Base-by-base conservation (phyloP, 2,888 invertebrate species). In the Pegoplata infirma region DNA sequence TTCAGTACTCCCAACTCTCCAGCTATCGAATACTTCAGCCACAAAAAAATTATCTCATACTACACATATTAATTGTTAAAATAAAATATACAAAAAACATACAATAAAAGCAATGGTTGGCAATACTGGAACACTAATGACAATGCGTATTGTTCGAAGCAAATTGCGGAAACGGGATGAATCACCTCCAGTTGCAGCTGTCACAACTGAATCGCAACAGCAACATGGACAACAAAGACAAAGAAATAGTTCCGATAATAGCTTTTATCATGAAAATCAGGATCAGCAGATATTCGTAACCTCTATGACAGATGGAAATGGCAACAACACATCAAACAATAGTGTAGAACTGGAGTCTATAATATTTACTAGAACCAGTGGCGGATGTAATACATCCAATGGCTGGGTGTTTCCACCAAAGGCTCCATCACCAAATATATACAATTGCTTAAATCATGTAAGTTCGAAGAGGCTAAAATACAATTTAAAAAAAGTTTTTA, bases 71-170 rank as follows among this genome's bases (percentile, higher is more conserved):
- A 19, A 46, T 40, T n/a, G 58, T 16, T 51, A 49, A 64, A 58
- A 49, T 76, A n/a, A n/a, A n/a, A n/a, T n/a, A n/a, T 71, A 59
- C 36, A 49, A 78, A 23, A 71, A 36, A 63, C 17, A 32, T 53
- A 19, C 5, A 49, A 25, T 19, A 72, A 55, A 40, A 58, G 81
- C 81, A 83, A 95, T 95, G 95, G 95, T 95, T 90, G 95, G 95
- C 90, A 94, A 93, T 91, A 94, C 94, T 91, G 94, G 94, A 90
- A 94, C 94, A 89, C 93, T 95, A 93, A 94, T 94, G 91, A 95
- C 95, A 90, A 94, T 96, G 90, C 95, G 95, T 91, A 94, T 96
- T 93, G 95, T 96, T 91, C 95, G 95, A 93, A 96, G 95, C 91
- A 96, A 96, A 92, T 92, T 96, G 91, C 92, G 95, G 88, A 96